Evolutionary conservation across 92 coral and sea anemone genomes (phyloP), one percentile per base, ranked within the genome.

Genomic region (Actinostola sp.): DNA sequence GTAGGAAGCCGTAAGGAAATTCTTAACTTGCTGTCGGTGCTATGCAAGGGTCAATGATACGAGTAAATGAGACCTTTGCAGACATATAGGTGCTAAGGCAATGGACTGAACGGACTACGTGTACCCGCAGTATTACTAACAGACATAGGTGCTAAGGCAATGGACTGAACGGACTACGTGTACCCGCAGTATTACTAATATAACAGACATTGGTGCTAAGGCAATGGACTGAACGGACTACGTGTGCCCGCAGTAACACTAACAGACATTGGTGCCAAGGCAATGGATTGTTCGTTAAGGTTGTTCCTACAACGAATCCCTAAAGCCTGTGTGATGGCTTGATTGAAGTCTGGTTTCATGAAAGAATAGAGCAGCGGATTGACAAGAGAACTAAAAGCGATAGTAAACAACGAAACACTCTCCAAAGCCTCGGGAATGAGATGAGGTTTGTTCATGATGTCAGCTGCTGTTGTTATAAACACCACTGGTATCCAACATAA

Each of bases 401-500:
- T 71, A 31, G 94, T 89, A 39, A 85, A 89, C 28, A 89, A 59
- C 25, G 94, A 85, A 19, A 71, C 62, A 13, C 49, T 66, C 23
- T 63, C 75, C 43, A 89, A 63, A 1, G 80, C 75, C 21, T 79
- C 60, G 0, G 94, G 94, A 13, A 87, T 80, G 23, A 85, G 28
- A 35, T 77, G 82, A 0, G 70, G 72, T 44, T 84, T 70, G 54
- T 46, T 80, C 11, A 68, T 21, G 3, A 84, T 78, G 1, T 71
- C 73, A 52, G 64, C 71, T n/a, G 89, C 90, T 14, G 88, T 81
- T 24, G 94, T 89, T 58, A 85, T 89, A 53, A 71, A 89, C 35
- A 89, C 72, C 0, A 85, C 86, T 19, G 94, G 94, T 12, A 89
- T 81, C 94, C 94, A 89, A 51, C 88, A 81, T 11, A 83, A 49